Evolutionary conservation across 2,797 vertebrate species (phyloP).

Genomic region (Phoxinus dragarum): DNA sequence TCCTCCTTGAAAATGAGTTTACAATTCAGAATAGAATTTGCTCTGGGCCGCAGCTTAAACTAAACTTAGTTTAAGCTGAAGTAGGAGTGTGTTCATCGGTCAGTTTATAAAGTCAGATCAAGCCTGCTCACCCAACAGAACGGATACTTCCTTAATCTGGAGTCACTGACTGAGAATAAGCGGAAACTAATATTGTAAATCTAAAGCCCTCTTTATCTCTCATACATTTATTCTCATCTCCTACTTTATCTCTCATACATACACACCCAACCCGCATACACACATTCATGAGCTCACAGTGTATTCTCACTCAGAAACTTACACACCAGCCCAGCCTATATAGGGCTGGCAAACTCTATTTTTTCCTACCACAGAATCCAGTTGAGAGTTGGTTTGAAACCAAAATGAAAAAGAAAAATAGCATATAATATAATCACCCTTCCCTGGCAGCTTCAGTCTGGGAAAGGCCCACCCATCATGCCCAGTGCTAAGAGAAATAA

Average conservation of each 20-base stretch:
- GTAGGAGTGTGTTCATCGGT: background rate
- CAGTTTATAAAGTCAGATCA: conserved; percentile 11
- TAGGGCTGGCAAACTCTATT: conserved; percentile 20
- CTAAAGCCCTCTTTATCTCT: conserved; percentile 25
- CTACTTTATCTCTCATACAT: background rate
- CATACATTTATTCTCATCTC: too few relatives aligned
- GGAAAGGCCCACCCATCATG: conserved; percentile 54
- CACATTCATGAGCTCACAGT: conserved; percentile 17
- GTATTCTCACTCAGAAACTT: conserved; percentile 26
- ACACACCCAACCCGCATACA: conserved; percentile 24
- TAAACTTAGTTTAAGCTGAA: conserved; percentile 11
- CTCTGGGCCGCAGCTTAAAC: conserved; percentile 2
- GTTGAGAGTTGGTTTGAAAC: conserved; percentile 34
- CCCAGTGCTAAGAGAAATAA: conserved; percentile 60
- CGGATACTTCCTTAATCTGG: conserved; percentile 27
- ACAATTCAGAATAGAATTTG: conserved; percentile 14
- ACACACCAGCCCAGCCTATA: conserved; percentile 19
- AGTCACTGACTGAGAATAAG: conserved; percentile 29
- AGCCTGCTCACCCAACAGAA: conserved; percentile 13
- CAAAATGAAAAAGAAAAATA: conserved; percentile 51
- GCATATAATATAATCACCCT: conserved; percentile 44
- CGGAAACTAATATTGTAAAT: conserved; percentile 49
- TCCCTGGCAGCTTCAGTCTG: conserved; percentile 57
- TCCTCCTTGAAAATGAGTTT: conserved; percentile 44
- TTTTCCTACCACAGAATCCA: conserved; percentile 52